Conservation (phyloP, 2,113 vertebrate species). For the Aphyosemion australe region DNA sequence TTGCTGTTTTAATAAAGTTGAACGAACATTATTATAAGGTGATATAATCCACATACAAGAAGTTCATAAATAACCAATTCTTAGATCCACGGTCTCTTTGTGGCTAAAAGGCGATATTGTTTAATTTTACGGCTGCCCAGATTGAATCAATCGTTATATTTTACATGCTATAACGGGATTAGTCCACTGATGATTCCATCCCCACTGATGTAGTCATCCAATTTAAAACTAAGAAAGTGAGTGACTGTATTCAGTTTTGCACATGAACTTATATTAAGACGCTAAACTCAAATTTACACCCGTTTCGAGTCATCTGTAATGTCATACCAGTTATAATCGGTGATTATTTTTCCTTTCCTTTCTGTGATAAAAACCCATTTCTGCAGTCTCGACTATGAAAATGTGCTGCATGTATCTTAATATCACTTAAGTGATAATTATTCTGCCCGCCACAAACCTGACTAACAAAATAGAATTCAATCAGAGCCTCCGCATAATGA, state of each 20-base stretch:
- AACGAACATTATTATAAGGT: no score
- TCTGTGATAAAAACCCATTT: slow-evolving; percentile 82
- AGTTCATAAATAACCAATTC: no score
- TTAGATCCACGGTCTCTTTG: no score
- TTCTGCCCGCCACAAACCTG: slow-evolving; percentile 93
- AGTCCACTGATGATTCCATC: slow-evolving; percentile 37
- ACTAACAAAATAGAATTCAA: slow-evolving; percentile 94
- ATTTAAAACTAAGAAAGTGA: not conserved
- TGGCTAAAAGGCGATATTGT: no score
- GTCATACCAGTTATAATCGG: slow-evolving; percentile 13
- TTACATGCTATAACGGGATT: slow-evolving; percentile 33
- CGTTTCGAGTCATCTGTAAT: not conserved
- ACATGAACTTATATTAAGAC: not conserved
- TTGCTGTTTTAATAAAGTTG: no score
- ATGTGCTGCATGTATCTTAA: slow-evolving; percentile 93
- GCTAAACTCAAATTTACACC: not conserved
- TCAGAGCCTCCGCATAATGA: slow-evolving; percentile 95
- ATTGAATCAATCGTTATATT: slow-evolving; percentile 48
- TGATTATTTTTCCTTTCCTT: slow-evolving; percentile 62
- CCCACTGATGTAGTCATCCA: slow-evolving; percentile 34
- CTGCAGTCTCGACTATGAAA: slow-evolving; percentile 89
- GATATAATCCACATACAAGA: no score
- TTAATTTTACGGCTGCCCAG: slow-evolving; percentile 13
- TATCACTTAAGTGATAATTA: slow-evolving; percentile 98
- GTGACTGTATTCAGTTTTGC: slow-evolving; percentile 17